Evolutionary conservation across 2,797 vertebrate genomes (phyloP).

Genomic region (Perodicticus potto): DNA sequence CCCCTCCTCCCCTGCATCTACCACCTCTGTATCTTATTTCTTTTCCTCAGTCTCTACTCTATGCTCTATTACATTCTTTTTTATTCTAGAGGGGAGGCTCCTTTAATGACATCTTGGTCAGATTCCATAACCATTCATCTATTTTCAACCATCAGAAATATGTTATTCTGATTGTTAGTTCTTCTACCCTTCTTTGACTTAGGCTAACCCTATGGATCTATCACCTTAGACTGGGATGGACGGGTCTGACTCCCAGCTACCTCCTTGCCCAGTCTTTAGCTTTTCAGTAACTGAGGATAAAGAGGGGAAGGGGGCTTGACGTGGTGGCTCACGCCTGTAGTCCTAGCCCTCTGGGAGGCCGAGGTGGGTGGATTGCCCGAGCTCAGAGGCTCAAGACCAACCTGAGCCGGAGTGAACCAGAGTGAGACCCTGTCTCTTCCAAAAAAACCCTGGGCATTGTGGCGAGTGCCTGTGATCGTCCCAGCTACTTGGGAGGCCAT

Average conservation of each 20-base stretch:
- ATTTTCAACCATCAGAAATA: conserved; percentile 1
- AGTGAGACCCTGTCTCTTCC: too few relatives aligned
- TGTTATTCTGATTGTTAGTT: neutral
- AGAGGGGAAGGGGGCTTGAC: too few relatives aligned
- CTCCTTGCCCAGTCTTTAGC: neutral
- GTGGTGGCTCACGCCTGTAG: too few relatives aligned
- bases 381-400: too few relatives aligned
- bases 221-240: neutral
- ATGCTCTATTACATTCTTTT: neutral
- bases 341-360: too few relatives aligned
- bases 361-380: too few relatives aligned
- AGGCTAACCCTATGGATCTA: neutral
- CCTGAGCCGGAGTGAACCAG: too few relatives aligned
- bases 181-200: neutral
- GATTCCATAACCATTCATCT: neutral
- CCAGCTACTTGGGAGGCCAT: too few relatives aligned
- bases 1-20: neutral
- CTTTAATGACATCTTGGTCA: neutral
- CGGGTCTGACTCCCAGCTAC: neutral
- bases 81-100: neutral
- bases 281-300: neutral
- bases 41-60: neutral
- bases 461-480: too few relatives aligned
- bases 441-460: too few relatives aligned
- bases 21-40: neutral